Percentiles rank a stretch among this genome's conserved stretches.
Evolutionary conservation across 2,888 invertebrate species (phyloP).

Genomic region (Magallana nippona): DNA sequence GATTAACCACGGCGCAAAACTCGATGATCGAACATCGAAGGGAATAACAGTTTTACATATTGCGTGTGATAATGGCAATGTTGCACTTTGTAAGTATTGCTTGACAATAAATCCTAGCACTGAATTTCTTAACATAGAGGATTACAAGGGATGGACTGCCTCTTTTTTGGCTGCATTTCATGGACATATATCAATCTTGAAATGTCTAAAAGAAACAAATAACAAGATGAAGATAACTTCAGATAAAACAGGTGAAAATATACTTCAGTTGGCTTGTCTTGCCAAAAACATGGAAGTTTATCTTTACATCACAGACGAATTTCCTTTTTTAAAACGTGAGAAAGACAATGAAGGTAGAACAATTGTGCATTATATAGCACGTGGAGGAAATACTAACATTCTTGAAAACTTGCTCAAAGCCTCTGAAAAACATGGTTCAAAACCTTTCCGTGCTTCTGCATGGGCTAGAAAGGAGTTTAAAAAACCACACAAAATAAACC

Average conservation of each 20-base stretch:
- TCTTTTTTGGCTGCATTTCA: background rate
- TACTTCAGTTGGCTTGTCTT: background rate
- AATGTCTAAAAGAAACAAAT: background rate
- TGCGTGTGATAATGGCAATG: background rate
- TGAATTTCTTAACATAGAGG: background rate
- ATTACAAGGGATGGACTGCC: background rate
- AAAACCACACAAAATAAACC: background rate
- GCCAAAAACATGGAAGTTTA: background rate
- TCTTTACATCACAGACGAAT: background rate
- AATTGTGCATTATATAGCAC: background rate
- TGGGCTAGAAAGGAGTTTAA: background rate
- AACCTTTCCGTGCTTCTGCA: no score
- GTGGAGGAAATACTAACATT: background rate
- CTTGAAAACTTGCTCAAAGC: no score
- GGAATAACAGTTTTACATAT: background rate
- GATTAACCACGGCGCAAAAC: background rate
- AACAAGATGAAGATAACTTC: background rate
- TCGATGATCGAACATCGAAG: background rate
- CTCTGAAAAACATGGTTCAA: no score
- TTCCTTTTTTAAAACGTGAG: background rate
- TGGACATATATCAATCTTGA: background rate
- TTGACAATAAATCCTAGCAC: background rate
- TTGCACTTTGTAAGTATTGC: background rate
- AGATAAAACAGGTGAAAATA: background rate
- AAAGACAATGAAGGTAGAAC: background rate